phyloP scores from a whole-genome alignment of 2,797 vertebrate species.

The Anguilla anguilla region DNA sequence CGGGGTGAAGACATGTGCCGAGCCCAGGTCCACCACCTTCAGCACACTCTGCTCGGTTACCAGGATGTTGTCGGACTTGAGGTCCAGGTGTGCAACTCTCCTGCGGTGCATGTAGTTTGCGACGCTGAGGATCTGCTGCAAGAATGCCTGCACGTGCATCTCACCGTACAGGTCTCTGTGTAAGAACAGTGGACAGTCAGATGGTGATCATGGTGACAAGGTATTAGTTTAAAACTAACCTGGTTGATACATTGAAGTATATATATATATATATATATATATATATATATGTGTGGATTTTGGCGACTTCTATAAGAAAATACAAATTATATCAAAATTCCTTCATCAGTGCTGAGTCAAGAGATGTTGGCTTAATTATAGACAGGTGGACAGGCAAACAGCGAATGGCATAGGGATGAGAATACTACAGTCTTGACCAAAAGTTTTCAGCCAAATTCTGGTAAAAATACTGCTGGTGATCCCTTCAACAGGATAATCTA shows the following conservation, averaged over 20 bases:
- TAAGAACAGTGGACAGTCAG: neutral
- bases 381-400: neutral
- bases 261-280: no score
- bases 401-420: neutral
- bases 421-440: neutral
- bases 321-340: neutral
- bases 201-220: neutral
- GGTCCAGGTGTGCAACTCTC: conserved; percentile 87
- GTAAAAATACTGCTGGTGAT: neutral
- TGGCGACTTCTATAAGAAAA: neutral
- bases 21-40: conserved; percentile 90
- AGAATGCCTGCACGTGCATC: conserved; percentile 82
- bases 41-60: conserved; percentile 83
- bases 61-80: conserved; percentile 92
- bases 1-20: conserved; percentile 79
- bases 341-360: neutral
- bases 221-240: neutral
- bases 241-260: neutral
- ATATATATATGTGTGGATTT: neutral
- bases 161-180: conserved; percentile 85
- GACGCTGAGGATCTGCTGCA: conserved; percentile 88
- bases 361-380: neutral
- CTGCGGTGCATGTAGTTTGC: conserved; percentile 87
- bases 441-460: neutral
- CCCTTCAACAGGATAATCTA: neutral